These are phyloP conservation scores for Rhynchonycteris naso DNA, from an alignment of 2,797 vertebrate genomes.

Conservation along the genomic window DNA sequence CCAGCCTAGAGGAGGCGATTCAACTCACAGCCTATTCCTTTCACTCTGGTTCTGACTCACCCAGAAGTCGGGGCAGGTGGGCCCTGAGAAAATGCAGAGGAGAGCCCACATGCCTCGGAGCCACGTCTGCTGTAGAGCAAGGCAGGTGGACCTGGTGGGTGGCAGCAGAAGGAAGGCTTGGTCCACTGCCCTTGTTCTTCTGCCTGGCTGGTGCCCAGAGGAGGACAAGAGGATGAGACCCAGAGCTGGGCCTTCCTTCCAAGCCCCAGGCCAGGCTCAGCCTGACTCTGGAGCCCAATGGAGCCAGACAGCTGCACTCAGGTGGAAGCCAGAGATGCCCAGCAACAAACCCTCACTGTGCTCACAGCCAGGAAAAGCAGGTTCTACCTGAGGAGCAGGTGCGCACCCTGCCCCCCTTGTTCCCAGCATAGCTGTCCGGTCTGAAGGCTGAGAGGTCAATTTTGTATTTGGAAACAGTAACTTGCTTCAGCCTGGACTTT, in stretches of 20 bases:
- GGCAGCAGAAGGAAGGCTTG: not conserved
- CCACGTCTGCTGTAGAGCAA: accelerated
- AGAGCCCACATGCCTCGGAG: not conserved
- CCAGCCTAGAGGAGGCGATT: not conserved
- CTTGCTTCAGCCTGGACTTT: not conserved
- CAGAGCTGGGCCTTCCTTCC: not conserved
- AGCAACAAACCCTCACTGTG: accelerated
- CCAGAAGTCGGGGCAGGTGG: not conserved
- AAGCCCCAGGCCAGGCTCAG: accelerated
- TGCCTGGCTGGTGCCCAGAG: not conserved
- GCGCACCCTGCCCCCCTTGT: not conserved
- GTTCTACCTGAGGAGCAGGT: not conserved
- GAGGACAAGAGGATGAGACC: not conserved
- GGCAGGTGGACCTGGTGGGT: not conserved
- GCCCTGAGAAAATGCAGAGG: not conserved
- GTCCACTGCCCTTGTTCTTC: not conserved
- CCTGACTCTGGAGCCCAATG: not conserved
- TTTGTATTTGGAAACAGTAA: not conserved
- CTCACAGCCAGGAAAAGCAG: accelerated
- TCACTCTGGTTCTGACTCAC: accelerated
- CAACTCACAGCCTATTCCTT: not conserved
- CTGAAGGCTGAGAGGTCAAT: not conserved
- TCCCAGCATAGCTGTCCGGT: not conserved
- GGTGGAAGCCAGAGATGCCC: too few species aligned
- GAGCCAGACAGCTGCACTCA: not conserved